These are phyloP conservation scores for Pachydiplax longipennis DNA, from an alignment of 2,888 invertebrate species.

Conservation along the genomic window DNA sequence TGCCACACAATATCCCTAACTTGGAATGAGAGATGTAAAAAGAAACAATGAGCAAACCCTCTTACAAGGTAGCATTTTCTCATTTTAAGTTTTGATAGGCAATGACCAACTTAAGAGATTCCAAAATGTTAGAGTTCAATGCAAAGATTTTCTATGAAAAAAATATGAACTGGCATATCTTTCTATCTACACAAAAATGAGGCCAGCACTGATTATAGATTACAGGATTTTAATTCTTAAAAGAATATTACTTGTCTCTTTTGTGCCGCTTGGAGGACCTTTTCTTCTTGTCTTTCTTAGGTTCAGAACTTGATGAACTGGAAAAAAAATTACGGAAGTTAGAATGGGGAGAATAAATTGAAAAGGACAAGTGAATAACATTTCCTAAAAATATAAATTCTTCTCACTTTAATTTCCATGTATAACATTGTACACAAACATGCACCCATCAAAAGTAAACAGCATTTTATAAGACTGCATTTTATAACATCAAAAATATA, in stretches of 20 bases:
- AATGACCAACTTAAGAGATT: conserved; percentile 26
- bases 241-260: conserved; percentile 67
- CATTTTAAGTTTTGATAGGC: not conserved
- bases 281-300: conserved; percentile 68
- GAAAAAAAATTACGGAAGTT: conserved; percentile 39
- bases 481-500: too few species aligned
- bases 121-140: conserved; percentile 4
- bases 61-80: not conserved
- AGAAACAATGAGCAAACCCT: conserved; percentile 2
- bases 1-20: conserved; percentile 1
- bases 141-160: conserved; percentile 7
- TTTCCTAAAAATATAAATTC: too few species aligned
- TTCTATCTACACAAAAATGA: conserved; percentile 14
- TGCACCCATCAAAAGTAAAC: too few species aligned
- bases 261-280: conserved; percentile 72
- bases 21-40: not conserved
- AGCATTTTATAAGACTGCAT: too few species aligned
- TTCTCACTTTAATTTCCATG: too few species aligned
- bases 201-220: conserved; percentile 8
- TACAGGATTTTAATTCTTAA: not conserved
- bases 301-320: conserved; percentile 55
- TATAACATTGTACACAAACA: too few species aligned
- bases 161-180: conserved; percentile 8
- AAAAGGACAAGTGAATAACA: too few species aligned
- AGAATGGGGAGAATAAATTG: too few species aligned